Evolutionary conservation across 2,113 vertebrate species (phyloP).

Genomic region (Lutjanus erythropterus): DNA sequence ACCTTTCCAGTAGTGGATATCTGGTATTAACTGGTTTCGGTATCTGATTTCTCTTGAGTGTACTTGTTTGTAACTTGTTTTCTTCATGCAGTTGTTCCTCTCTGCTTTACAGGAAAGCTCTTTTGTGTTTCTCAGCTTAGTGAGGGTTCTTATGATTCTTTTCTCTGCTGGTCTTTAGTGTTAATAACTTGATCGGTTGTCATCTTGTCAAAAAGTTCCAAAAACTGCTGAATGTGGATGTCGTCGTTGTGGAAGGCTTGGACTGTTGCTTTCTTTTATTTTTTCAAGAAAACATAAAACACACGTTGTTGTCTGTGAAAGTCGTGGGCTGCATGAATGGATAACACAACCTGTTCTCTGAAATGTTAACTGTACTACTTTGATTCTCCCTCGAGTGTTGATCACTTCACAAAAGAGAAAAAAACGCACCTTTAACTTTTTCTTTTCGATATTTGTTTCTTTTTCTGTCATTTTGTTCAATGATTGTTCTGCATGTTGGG

Average conservation of each 20-base stretch:
- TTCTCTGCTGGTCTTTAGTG: constrained; percentile 63
- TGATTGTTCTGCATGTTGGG: constrained; percentile 98
- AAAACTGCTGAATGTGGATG: constrained; percentile 75
- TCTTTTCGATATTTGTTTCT: constrained; percentile 83
- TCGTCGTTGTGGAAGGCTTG: constrained; percentile 76
- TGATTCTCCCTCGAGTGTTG: constrained; percentile 88
- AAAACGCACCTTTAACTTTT: constrained; percentile 89
- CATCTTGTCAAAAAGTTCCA: constrained; percentile 51
- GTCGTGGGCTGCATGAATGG: constrained; percentile 92
- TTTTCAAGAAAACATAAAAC: constrained; percentile 78
- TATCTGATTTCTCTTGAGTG: constrained; percentile 68
- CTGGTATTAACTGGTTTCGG: constrained; percentile 72
- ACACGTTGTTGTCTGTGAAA: constrained; percentile 82
- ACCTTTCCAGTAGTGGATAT: constrained; percentile 76
- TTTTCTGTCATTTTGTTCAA: constrained; percentile 81
- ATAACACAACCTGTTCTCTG: constrained; percentile 78
- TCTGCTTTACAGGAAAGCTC: constrained; percentile 64
- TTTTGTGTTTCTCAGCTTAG: constrained; percentile 62
- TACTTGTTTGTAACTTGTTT: constrained; percentile 64
- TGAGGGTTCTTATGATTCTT: constrained; percentile 38
- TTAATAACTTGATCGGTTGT: constrained; percentile 55
- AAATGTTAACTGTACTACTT: constrained; percentile 88
- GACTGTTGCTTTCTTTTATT: constrained; percentile 87
- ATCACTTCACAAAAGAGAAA: constrained; percentile 85
- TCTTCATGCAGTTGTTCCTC: constrained; percentile 56